A percentile compares a stretch with the other conserved stretches of the same genome.
phyloP scores from a whole-genome alignment of 2,113 vertebrate species.

The Pogonocichla stellata region DNA sequence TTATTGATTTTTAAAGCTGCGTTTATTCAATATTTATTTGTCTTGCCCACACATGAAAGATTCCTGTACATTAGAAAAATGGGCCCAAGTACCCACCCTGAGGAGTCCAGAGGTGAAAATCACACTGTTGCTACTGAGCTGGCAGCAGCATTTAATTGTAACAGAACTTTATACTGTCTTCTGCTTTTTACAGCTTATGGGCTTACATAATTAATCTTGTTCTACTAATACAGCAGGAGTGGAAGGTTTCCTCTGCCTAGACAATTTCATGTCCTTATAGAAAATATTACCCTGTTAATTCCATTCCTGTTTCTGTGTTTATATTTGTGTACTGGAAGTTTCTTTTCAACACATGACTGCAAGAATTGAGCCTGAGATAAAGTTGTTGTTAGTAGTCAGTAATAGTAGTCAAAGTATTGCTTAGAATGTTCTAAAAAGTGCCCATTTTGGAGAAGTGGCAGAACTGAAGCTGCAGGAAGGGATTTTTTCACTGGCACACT shows the following conservation, averaged over 20 bases:
- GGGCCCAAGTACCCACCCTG: background rate
- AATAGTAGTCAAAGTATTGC: background rate
- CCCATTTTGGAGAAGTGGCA: background rate
- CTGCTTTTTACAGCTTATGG: background rate
- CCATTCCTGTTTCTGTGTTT: background rate
- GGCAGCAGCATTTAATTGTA: background rate
- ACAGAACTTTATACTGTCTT: background rate
- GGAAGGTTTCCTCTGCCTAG: background rate
- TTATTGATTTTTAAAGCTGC: background rate
- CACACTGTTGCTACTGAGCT: background rate
- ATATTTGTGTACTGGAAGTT: background rate
- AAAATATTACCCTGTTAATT: background rate
- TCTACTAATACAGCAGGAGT: background rate
- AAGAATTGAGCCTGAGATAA: background rate
- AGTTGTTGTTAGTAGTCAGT: background rate
- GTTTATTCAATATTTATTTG: background rate
- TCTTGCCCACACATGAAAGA: background rate
- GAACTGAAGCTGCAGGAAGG: background rate
- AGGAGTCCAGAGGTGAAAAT: background rate
- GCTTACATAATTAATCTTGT: background rate
- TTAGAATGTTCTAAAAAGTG: background rate
- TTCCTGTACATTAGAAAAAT: background rate
- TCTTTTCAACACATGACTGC: background rate
- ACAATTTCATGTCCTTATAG: background rate
- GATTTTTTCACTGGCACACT: background rate